These are phyloP conservation scores for Rhamphomyia laevipes DNA, from an alignment of 2,888 invertebrate genomes.

Conservation along the genomic window DNA sequence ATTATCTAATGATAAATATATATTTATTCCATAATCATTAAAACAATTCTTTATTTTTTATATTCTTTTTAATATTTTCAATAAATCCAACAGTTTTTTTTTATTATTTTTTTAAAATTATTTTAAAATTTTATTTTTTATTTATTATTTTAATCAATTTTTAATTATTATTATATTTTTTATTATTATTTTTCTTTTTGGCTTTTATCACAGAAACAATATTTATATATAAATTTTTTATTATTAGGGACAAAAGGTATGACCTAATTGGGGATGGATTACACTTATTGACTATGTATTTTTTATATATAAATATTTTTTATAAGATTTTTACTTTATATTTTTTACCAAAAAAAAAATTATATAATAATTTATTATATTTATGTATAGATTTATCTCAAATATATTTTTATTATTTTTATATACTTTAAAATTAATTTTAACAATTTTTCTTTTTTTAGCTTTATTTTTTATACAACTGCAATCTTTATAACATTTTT, in stretches of 20 bases:
- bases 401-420: too few relatives aligned
- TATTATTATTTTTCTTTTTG: neutral
- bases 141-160: neutral
- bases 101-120: neutral
- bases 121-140: neutral
- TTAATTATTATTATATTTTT: neutral
- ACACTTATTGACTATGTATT: neutral
- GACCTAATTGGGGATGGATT: neutral
- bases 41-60: neutral
- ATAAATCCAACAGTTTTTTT: neutral
- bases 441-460: too few relatives aligned
- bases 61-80: neutral
- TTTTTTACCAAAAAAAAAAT: too few relatives aligned
- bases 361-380: too few relatives aligned
- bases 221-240: neutral
- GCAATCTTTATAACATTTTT: too few relatives aligned
- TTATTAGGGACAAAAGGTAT: neutral
- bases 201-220: conserved; percentile 1
- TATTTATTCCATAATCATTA: too few relatives aligned
- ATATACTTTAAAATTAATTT: too few relatives aligned
- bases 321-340: neutral
- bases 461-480: too few relatives aligned
- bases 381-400: too few relatives aligned
- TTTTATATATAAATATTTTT: neutral
- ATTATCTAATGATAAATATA: too few relatives aligned